A percentile compares a stretch with the other conserved stretches of the same genome.
Conservation (phyloP, 2,888 invertebrate species). For the Synergus umbraculus region DNA sequence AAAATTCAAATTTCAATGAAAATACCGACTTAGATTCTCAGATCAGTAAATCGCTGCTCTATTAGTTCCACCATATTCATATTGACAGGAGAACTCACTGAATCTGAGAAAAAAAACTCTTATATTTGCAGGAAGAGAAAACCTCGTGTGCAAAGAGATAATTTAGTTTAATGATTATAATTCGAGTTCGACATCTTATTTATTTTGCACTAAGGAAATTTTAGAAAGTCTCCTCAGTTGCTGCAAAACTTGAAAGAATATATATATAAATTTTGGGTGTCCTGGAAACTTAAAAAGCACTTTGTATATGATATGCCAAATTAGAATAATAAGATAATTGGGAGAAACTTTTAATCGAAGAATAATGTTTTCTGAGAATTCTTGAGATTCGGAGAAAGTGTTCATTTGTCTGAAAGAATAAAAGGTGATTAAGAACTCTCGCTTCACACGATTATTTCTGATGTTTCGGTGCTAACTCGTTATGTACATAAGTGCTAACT, state of each 20-base stretch:
- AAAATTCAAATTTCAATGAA: background rate
- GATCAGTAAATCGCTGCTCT: background rate
- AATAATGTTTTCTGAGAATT: background rate
- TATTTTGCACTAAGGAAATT: too few species aligned
- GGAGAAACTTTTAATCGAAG: background rate
- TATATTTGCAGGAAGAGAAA: background rate
- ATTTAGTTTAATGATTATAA: background rate
- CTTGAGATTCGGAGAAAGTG: background rate
- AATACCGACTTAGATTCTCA: background rate
- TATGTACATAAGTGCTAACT: conserved; percentile 13
- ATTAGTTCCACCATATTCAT: conserved; percentile 10
- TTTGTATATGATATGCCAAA: background rate
- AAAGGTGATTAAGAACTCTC: background rate
- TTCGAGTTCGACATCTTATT: background rate
- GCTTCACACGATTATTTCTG: background rate
- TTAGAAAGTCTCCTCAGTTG: too few species aligned
- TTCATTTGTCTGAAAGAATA: background rate
- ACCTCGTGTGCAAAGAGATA: background rate
- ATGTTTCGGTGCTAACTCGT: conserved; percentile 1
- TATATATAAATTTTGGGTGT: too few species aligned
- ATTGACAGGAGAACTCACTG: background rate
- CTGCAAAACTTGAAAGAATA: too few species aligned
- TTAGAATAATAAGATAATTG: background rate
- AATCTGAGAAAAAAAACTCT: conserved; percentile 10
- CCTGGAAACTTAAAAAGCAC: background rate